Evolutionary conservation across 1,140 invertebrate genomes (phyloP).

Genomic region (Panulirus ornatus): DNA sequence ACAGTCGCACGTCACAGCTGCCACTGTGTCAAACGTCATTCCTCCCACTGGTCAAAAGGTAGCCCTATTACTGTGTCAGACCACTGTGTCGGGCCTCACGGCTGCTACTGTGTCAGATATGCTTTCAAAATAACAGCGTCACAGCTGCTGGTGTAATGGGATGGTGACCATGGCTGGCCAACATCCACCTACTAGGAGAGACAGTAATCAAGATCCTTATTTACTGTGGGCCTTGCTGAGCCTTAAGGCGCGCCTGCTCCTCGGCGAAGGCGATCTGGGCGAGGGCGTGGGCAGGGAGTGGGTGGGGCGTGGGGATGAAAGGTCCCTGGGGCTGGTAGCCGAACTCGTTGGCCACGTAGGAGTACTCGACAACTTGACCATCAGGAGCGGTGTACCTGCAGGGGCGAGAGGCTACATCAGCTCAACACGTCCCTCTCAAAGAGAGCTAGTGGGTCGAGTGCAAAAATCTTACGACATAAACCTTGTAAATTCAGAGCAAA

Average conservation of each 20-base stretch:
- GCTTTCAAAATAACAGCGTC: not conserved
- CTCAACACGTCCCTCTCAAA: no score
- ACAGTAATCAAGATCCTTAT: no score
- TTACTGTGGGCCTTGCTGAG: not conserved
- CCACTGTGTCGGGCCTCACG: no score
- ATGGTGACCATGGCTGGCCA: not conserved
- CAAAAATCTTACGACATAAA: no score
- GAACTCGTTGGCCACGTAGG: slow-evolving; percentile 23
- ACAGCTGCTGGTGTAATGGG: not conserved
- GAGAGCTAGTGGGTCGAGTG: no score
- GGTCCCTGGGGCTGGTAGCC: not conserved
- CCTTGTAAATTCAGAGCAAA: no score
- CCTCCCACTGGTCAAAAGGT: no score
- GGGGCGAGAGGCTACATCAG: not conserved
- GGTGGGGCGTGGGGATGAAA: not conserved
- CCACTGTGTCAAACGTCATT: no score
- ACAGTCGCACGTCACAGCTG: no score
- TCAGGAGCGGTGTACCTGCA: slow-evolving; percentile 11
- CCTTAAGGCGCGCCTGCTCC: slow-evolving; percentile 21
- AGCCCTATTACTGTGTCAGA: no score
- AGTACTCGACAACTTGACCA: not conserved
- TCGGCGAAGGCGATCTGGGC: slow-evolving; percentile 21
- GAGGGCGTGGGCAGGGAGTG: slow-evolving; percentile 6
- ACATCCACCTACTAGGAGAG: not conserved
- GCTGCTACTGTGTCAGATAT: not conserved